These are phyloP conservation scores for Brachyalestes nurse DNA, from an alignment of 2,797 vertebrate species.

Conservation along the genomic window DNA sequence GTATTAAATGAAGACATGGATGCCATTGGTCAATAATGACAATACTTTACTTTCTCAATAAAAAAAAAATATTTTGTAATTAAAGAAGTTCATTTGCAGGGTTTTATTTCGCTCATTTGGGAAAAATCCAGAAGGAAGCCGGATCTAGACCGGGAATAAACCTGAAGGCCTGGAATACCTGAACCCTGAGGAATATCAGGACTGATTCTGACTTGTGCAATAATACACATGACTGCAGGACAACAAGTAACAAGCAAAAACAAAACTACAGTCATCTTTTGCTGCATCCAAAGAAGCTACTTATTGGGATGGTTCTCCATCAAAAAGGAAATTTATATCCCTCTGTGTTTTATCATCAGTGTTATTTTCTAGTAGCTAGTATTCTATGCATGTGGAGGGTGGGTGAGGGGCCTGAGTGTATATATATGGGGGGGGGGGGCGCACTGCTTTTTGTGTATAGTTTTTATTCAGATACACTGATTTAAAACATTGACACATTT, in stretches of 20 bases:
- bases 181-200: slow-evolving; percentile 21
- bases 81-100: not conserved
- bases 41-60: not conserved
- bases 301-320: slow-evolving; percentile 35
- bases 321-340: slow-evolving; percentile 22
- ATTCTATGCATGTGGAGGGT: slow-evolving; percentile 51
- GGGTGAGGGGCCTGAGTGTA: slow-evolving; percentile 50
- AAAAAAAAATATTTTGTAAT: not conserved
- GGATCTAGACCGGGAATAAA: not conserved
- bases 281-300: slow-evolving; percentile 66
- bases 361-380: slow-evolving; percentile 35
- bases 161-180: not conserved
- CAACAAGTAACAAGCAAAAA: too few relatives aligned
- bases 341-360: slow-evolving; percentile 47
- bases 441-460: slow-evolving; percentile 68
- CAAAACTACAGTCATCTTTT: slow-evolving; percentile 41
- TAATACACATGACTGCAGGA: slow-evolving; percentile 60
- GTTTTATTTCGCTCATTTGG: not conserved
- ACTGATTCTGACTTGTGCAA: slow-evolving; percentile 66
- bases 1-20: not conserved
- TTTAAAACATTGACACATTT: slow-evolving; percentile 74
- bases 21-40: not conserved
- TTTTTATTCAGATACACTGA: slow-evolving; percentile 75
- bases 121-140: not conserved
- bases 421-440: slow-evolving; percentile 58